A percentile compares a stretch with the other conserved stretches of the same genome.
These are phyloP conservation scores for Heterochromis multidens DNA, from an alignment of 2,113 vertebrate genomes.

Conservation along the genomic window DNA sequence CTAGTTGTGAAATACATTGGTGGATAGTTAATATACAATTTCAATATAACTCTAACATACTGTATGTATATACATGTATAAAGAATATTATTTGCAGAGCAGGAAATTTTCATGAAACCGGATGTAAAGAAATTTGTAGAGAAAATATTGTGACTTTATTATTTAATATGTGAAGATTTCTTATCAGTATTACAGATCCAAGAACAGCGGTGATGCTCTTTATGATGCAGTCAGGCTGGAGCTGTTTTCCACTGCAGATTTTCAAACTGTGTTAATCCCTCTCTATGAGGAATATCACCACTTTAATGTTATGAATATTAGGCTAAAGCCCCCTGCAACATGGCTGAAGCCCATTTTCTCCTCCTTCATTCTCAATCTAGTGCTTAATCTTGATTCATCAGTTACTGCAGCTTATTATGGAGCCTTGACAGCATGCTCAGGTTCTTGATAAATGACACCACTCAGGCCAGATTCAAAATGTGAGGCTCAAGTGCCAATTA, in stretches of 20 bases:
- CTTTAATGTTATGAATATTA: conserved; percentile 94
- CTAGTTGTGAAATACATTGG: background rate
- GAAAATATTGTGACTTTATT: background rate
- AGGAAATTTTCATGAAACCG: background rate
- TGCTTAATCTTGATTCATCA: conserved; percentile 98
- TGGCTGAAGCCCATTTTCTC: conserved; percentile 88
- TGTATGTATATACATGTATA: background rate
- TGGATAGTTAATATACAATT: background rate
- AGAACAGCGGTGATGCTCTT: conserved; percentile 33
- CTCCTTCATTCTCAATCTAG: conserved; percentile 90
- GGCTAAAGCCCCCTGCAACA: conserved; percentile 84
- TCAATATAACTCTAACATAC: background rate
- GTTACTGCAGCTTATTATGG: conserved; percentile 92
- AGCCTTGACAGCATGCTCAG: conserved; percentile 90
- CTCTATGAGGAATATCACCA: conserved; percentile 88
- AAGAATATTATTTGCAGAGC: background rate
- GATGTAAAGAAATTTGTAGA: background rate
- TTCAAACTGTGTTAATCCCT: conserved; percentile 74
- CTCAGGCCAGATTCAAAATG: conserved; percentile 97
- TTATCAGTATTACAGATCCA: conserved; percentile 25
- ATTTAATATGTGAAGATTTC: background rate
- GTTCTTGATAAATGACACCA: conserved; percentile 98
- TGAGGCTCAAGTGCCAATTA: conserved; percentile 99
- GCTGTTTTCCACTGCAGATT: conserved; percentile 24
- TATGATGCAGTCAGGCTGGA: background rate